These are phyloP conservation scores for Mystacornis crossleyi DNA, from an alignment of 2,113 vertebrate genomes.

Conservation along the genomic window DNA sequence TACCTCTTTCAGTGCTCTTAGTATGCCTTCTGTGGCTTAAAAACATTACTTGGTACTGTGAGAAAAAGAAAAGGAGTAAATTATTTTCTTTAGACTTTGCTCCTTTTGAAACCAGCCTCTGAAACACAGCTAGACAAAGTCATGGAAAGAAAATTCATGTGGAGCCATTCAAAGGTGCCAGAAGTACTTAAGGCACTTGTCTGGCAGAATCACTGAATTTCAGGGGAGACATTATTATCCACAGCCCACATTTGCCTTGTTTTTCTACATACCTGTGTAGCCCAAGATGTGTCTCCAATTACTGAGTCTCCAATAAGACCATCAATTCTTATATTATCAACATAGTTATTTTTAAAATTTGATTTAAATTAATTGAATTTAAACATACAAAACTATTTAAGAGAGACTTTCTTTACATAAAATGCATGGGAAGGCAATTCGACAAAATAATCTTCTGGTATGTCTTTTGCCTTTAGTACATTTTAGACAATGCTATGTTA, in stretches of 20 bases:
- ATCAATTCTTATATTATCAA: neutral
- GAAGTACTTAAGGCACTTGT: neutral
- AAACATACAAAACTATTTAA: neutral
- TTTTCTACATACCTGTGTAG: neutral
- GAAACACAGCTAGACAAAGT: neutral
- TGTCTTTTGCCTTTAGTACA: neutral
- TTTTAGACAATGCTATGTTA: neutral
- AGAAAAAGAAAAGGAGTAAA: neutral
- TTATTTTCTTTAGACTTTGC: neutral
- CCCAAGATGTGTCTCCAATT: neutral
- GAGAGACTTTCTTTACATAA: neutral
- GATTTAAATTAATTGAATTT: neutral
- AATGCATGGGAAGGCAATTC: neutral
- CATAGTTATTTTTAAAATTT: neutral
- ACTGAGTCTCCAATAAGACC: neutral
- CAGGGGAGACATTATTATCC: neutral
- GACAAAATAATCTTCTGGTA: neutral
- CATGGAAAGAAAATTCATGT: neutral
- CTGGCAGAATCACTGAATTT: neutral
- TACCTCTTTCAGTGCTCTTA: neutral
- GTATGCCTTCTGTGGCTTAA: neutral
- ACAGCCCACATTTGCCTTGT: neutral
- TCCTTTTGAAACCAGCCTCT: neutral
- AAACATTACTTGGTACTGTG: neutral
- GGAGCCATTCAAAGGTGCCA: neutral